Evolutionary conservation across 2,113 vertebrate species (phyloP).

Genomic region (Peromyscus maniculatus): DNA sequence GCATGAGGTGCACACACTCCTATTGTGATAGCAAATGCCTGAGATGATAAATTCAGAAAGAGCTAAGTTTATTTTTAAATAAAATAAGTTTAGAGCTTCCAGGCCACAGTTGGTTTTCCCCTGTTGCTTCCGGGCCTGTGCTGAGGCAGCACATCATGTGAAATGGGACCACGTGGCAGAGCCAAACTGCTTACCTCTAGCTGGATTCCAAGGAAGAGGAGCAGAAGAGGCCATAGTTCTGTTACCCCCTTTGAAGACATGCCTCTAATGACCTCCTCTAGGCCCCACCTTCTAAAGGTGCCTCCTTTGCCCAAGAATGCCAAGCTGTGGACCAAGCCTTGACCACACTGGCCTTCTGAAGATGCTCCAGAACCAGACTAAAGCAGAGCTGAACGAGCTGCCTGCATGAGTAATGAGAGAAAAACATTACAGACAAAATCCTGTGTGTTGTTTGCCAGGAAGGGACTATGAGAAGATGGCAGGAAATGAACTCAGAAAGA

Average conservation of each 20-base stretch:
- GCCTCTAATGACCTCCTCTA: not conserved
- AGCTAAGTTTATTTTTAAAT: not conserved
- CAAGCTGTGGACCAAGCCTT: not conserved
- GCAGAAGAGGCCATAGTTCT: no score
- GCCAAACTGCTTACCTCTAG: not conserved
- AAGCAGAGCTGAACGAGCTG: not conserved
- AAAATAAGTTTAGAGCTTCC: not conserved
- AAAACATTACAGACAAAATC: not conserved
- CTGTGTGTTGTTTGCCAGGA: not conserved
- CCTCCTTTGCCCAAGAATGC: not conserved
- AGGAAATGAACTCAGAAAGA: not conserved
- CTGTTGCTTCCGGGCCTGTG: not conserved
- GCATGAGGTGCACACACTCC: not conserved
- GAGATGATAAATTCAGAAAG: not conserved
- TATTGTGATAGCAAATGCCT: not conserved
- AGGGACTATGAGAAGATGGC: not conserved
- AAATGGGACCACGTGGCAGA: accelerated
- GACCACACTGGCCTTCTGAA: not conserved
- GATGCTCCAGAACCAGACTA: not conserved
- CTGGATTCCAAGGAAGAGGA: not conserved
- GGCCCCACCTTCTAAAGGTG: not conserved
- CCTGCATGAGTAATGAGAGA: accelerated
- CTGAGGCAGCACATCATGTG: not conserved
- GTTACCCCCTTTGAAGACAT: not conserved
- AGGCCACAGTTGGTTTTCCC: not conserved